Conservation (phyloP, 2,888 invertebrate species). For the Drosophila emarginata region DNA sequence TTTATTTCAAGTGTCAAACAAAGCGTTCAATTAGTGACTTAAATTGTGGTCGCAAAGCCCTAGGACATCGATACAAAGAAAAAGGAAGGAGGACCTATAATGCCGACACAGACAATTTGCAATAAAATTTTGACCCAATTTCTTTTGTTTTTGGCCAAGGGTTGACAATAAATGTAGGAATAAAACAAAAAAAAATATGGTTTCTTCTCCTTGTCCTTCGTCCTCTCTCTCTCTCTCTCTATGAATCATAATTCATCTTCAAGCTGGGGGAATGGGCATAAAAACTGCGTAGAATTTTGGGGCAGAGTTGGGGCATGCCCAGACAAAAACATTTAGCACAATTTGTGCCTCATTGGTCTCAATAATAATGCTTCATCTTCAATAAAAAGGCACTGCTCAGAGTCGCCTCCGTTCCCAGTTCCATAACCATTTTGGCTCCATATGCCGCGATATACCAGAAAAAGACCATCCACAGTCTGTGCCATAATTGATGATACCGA, state of each 20-base stretch:
- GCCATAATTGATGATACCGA: constrained; percentile 82
- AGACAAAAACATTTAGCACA: constrained; percentile 78
- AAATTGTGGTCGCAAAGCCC: constrained; percentile 73
- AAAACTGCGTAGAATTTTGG: constrained; percentile 30
- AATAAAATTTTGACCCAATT: constrained; percentile 57
- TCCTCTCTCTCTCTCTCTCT: constrained; percentile 41
- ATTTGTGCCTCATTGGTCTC: constrained; percentile 81
- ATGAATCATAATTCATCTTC: constrained; percentile 73
- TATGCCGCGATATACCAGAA: constrained; percentile 1
- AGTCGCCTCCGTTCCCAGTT: constrained; percentile 25
- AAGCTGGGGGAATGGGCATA: not conserved
- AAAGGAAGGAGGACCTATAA: too few relatives aligned
- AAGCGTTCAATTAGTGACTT: constrained; percentile 83
- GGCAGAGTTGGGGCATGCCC: not conserved
- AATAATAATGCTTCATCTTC: constrained; percentile 81
- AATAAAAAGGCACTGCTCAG: constrained; percentile 42
- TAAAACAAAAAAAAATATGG: constrained; percentile 55
- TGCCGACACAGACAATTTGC: too few relatives aligned
- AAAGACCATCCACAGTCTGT: constrained; percentile 18
- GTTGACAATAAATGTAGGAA: constrained; percentile 70
- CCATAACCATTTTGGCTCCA: constrained; percentile 6
- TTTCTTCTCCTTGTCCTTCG: too few relatives aligned
- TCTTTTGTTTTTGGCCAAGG: constrained; percentile 26
- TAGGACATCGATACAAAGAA: constrained; percentile 36
- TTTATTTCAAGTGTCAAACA: constrained; percentile 83